Percentiles rank a stretch among this genome's conserved stretches.
These are phyloP conservation scores for Drosophila repleta DNA, from an alignment of 1,140 invertebrate genomes.

Conservation along the genomic window DNA sequence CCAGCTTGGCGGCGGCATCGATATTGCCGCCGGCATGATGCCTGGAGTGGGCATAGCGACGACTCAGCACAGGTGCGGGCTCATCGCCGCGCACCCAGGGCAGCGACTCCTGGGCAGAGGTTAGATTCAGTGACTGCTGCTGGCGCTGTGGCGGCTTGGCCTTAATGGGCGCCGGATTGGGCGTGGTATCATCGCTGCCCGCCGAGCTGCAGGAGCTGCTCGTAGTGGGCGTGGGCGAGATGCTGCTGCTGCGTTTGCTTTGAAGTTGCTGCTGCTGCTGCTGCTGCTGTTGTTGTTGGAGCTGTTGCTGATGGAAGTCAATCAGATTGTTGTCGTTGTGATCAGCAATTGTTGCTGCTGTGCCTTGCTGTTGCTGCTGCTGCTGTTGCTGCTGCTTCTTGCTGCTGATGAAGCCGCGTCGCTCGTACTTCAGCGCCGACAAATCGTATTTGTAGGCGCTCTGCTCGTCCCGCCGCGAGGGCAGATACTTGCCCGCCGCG, in stretches of 20 bases:
- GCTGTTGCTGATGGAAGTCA: constrained; percentile 70
- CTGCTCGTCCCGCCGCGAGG: constrained; percentile 71
- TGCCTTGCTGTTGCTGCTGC: constrained; percentile 43
- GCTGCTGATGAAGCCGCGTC: constrained; percentile 80
- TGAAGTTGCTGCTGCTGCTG: constrained; percentile 44
- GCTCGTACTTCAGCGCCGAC: constrained; percentile 76
- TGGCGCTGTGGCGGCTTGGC: constrained; percentile 60
- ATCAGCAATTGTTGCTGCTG: constrained; percentile 48
- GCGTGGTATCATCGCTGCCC: constrained; percentile 72
- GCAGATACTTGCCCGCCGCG: constrained; percentile 63
- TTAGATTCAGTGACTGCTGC: constrained; percentile 57
- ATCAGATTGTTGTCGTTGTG: constrained; percentile 83
- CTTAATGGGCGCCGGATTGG: constrained; percentile 54
- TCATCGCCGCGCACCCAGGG: constrained; percentile 80
- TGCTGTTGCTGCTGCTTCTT: constrained; percentile 66
- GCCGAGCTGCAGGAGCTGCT: constrained; percentile 72
- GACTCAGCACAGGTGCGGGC: constrained; percentile 77
- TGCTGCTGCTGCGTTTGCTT: constrained; percentile 55
- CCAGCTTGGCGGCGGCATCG: constrained; percentile 70
- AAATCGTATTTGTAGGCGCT: constrained; percentile 81
- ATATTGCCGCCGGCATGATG: constrained; percentile 75
- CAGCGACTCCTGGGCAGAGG: constrained; percentile 76
- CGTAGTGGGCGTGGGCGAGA: constrained; percentile 61
- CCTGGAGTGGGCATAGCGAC: constrained; percentile 77
- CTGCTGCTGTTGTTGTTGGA: constrained; percentile 53